Base-by-base conservation (phyloP, 2,888 invertebrate species). In the Sinodicranocentrus sp. region DNA sequence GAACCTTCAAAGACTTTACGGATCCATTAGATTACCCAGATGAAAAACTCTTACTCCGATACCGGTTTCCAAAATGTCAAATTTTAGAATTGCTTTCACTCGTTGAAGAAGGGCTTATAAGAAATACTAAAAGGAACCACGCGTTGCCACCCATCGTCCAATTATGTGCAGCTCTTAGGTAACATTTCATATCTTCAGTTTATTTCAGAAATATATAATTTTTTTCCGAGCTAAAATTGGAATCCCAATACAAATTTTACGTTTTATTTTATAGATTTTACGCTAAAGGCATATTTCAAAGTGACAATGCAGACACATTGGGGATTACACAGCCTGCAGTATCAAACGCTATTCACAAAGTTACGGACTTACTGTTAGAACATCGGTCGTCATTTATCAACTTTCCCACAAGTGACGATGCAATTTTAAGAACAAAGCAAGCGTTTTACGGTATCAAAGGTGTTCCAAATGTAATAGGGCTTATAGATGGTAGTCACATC, bases 401-500 rank as follows among this genome's bases (percentile, higher is more conserved):
- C 1, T 84, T 80, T 75, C 79, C 79, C 0, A 19, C 17, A 1
- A 26, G 25, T 0, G 2, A 5, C 0, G 21, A 63, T 2, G 75
- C 68, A 19, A 1, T 57, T 0, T 28, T 19, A 25, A 21, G 15
- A 0, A 61, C 39, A 0, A 84, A 84, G 23, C 5, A 57, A 2
- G 52, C 23, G 1, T 82, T 86, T 52, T 44, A 26, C 28, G 17
- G 21, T 6, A 52, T 89, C 0, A 48, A 72, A 8, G 23, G 63
- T 0, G 87, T 89, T 70, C 88, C 87, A 1, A 83, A 85, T n/a
- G 77, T 88, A 5, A 71, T 89, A 17, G 89, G 88, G 19, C 63
- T 80, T 23, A 70, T 88, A 1, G 89, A 89, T 65, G 88, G 89
- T 0, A 87, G 86, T 10, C 89, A 89, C 8, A 63, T 87, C n/a